These are phyloP conservation scores for Adelognathus sp. DNA, from an alignment of 2,888 invertebrate species.

Conservation along the genomic window DNA sequence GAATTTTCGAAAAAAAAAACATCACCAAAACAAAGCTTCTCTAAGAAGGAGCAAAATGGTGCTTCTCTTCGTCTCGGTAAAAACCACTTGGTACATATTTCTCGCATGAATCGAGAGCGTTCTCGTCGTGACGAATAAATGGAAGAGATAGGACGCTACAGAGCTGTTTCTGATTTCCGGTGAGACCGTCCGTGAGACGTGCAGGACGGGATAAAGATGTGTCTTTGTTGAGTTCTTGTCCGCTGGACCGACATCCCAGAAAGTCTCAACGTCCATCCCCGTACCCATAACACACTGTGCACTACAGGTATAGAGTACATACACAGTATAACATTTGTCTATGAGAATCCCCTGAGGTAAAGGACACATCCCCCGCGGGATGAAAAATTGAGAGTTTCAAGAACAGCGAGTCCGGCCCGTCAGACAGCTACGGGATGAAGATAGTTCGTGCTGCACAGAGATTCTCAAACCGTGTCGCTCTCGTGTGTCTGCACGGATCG, in stretches of 20 bases:
- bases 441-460: neutral
- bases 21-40: neutral
- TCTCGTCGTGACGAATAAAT: slow-evolving; percentile 32
- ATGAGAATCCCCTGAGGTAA: slow-evolving; percentile 23
- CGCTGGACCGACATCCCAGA: neutral
- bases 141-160: slow-evolving; percentile 19
- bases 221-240: slow-evolving; percentile 45
- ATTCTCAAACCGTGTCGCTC: neutral
- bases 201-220: slow-evolving; percentile 60
- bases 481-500: slow-evolving; percentile 32
- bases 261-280: slow-evolving; percentile 20
- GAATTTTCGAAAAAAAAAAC: too few species aligned
- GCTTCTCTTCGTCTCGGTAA: neutral
- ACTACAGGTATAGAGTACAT: slow-evolving; percentile 30
- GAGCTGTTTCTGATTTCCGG: slow-evolving; percentile 51
- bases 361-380: slow-evolving; percentile 47
- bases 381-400: slow-evolving; percentile 54
- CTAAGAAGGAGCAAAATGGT: neutral
- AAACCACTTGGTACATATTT: neutral
- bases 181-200: slow-evolving; percentile 52
- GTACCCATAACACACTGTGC: slow-evolving; percentile 18
- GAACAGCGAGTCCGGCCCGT: slow-evolving; percentile 30
- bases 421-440: neutral
- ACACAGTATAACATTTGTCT: slow-evolving; percentile 38
- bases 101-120: neutral